Evolutionary conservation across 2,888 invertebrate genomes (phyloP).

Genomic region (Nasonovia ribisnigri): DNA sequence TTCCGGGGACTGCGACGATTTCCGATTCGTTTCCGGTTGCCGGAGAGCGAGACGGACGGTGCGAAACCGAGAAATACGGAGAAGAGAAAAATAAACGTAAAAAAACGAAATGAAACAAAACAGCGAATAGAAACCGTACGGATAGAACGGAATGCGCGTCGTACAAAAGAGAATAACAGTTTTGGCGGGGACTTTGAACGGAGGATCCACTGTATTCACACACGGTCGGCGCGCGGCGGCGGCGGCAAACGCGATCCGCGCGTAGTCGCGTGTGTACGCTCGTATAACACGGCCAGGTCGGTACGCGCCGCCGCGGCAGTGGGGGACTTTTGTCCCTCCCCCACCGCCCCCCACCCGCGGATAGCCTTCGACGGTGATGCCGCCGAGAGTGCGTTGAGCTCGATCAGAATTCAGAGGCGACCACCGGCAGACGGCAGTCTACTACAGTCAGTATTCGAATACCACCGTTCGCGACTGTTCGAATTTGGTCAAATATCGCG

Average conservation of each 20-base stretch:
- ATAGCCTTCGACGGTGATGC: not conserved
- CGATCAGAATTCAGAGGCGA: constrained; percentile 35
- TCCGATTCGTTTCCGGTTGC: not conserved
- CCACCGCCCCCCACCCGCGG: not conserved
- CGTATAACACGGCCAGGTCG: not conserved
- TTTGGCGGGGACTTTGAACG: constrained; percentile 59
- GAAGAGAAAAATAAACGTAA: not conserved
- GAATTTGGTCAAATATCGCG: not conserved
- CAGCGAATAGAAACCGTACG: constrained; percentile 36
- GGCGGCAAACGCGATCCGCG: constrained; percentile 11
- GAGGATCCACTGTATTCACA: constrained; percentile 37
- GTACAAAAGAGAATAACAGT: constrained; percentile 62
- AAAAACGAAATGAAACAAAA: constrained; percentile 29
- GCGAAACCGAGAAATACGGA: constrained; percentile 18
- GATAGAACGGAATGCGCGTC: constrained; percentile 60
- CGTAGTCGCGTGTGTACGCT: not conserved
- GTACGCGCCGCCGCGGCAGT: not conserved
- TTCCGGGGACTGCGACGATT: not conserved
- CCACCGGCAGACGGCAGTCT: constrained; percentile 55
- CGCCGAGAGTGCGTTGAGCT: constrained; percentile 64
- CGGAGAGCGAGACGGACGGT: not conserved
- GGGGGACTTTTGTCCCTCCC: constrained; percentile 5
- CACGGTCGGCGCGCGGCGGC: constrained; percentile 1
- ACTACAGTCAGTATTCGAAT: constrained; percentile 37
- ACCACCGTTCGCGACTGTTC: not conserved